These are phyloP conservation scores for Rhabdornis inornatus DNA, from an alignment of 2,113 vertebrate species.

Conservation along the genomic window DNA sequence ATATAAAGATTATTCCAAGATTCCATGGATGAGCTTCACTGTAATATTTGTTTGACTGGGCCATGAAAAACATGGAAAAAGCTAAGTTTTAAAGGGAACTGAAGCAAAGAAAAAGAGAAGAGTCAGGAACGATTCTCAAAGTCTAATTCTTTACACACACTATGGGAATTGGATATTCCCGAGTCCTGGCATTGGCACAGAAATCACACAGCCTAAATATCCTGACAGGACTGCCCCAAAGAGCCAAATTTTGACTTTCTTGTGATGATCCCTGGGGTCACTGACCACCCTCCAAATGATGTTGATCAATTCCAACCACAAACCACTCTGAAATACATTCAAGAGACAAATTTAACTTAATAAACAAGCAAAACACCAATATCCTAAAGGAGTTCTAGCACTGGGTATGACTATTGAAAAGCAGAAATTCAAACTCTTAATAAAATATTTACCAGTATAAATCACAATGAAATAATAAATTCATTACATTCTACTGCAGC, in stretches of 20 bases:
- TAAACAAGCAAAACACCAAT: background rate
- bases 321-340: background rate
- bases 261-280: background rate
- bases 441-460: background rate
- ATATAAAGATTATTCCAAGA: background rate
- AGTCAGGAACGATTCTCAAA: background rate
- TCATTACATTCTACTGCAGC: background rate
- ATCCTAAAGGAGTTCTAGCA: background rate
- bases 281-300: rapidly evolving
- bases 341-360: background rate
- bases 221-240: background rate
- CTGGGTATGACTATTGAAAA: background rate
- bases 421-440: background rate
- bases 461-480: background rate
- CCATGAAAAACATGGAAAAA: rapidly evolving
- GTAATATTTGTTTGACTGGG: background rate
- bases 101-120: background rate
- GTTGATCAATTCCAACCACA: background rate
- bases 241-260: background rate
- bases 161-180: background rate
- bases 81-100: background rate
- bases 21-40: background rate
- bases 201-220: background rate
- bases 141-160: background rate
- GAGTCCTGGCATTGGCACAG: background rate